A percentile compares a stretch with the other conserved stretches of the same genome.
Evolutionary conservation across 2,113 vertebrate genomes (phyloP).

Genomic region (Chaetura pelagica): DNA sequence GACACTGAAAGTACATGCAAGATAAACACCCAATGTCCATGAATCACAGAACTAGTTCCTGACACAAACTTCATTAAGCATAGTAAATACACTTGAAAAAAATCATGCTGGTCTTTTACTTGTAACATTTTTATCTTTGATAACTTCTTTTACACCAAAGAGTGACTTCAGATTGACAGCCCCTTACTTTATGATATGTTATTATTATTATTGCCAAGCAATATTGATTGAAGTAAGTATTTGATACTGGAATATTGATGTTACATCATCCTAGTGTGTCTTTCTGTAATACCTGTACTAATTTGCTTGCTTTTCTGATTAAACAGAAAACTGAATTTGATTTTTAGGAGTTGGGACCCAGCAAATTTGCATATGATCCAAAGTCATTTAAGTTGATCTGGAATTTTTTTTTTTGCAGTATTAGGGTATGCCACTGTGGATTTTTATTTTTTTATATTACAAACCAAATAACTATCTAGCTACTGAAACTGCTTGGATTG

Average conservation of each 20-base stretch:
- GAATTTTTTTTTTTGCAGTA: not conserved
- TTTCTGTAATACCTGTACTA: not conserved
- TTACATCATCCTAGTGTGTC: not conserved
- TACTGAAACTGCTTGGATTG: not conserved
- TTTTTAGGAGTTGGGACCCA: not conserved
- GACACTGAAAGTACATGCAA: not conserved
- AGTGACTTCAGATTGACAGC: not conserved
- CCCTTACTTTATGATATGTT: not conserved
- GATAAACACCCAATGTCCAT: not conserved
- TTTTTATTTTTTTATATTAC: not conserved
- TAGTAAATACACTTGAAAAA: not conserved
- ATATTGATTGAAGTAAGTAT: not conserved
- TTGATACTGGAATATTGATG: not conserved
- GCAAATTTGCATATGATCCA: not conserved
- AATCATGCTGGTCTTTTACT: not conserved
- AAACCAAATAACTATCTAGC: not conserved
- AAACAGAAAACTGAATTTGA: not conserved
- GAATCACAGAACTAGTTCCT: not conserved
- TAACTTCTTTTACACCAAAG: not conserved
- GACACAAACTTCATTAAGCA: not conserved
- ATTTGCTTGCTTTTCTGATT: not conserved
- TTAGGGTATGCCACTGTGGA: not conserved
- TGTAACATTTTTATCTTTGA: not conserved
- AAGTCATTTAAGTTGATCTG: not conserved
- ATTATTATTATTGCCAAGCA: not conserved